phyloP scores from a whole-genome alignment of 2,797 vertebrate species.

The Cirrhinus mrigala region DNA sequence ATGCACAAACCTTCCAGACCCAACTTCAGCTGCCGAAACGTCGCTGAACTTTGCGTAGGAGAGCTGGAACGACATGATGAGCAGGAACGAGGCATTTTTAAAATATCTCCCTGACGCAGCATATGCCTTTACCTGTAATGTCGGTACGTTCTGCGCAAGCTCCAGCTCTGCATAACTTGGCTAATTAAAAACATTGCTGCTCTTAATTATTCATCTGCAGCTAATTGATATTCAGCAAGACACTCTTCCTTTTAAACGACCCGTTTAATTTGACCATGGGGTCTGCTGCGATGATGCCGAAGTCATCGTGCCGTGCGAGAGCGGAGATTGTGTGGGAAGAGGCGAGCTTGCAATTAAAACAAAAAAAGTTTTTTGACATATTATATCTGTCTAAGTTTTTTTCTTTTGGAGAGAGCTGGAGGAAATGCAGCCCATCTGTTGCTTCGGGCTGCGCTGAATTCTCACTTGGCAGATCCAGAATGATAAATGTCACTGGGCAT shows the following conservation, averaged over 20 bases:
- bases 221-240: conserved; percentile 87
- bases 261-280: conserved; percentile 78
- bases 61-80: conserved; percentile 11
- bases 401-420: background rate
- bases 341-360: conserved; percentile 38
- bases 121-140: conserved; percentile 46
- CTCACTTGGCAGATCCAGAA: conserved; percentile 3
- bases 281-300: conserved; percentile 67
- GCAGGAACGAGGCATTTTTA: conserved; percentile 5
- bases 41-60: background rate
- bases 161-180: conserved; percentile 78
- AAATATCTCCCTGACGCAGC: conserved; percentile 67
- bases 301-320: conserved; percentile 64
- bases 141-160: conserved; percentile 12
- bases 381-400: conserved; percentile 2
- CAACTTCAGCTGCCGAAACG: background rate
- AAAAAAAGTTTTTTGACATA: conserved; percentile 16
- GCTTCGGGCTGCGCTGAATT: background rate
- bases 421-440: conserved; percentile 39
- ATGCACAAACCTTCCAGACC: background rate
- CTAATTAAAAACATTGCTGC: conserved; percentile 85
- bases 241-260: conserved; percentile 75
- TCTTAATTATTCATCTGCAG: conserved; percentile 87
- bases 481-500: conserved; percentile 21
- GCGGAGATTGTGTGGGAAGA: conserved; percentile 47